phyloP scores from a whole-genome alignment of 1,140 invertebrate genomes.

The Carposina sasakii region DNA sequence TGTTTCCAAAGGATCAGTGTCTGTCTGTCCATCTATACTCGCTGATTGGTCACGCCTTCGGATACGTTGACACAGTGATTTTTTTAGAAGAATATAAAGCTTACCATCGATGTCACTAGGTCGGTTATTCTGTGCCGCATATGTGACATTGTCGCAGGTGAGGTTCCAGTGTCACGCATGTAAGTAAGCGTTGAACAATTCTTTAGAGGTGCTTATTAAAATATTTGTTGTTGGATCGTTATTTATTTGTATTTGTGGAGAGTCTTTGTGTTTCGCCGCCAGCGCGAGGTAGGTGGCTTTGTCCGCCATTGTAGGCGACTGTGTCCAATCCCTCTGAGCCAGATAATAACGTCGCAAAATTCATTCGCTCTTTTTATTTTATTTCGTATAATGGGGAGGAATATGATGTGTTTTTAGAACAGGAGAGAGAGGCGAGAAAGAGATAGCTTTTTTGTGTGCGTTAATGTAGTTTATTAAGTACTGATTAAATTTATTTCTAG shows the following conservation, averaged over 20 bases:
- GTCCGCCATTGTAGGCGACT: constrained; percentile 36
- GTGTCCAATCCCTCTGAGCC: constrained; percentile 52
- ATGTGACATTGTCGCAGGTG: constrained; percentile 30
- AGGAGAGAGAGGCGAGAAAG: no score
- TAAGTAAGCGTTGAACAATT: constrained; percentile 57
- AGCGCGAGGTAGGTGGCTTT: constrained; percentile 30
- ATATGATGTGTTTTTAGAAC: no score
- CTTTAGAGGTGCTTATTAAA: constrained; percentile 66
- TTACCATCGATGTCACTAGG: neutral
- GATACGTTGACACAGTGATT: constrained; percentile 21
- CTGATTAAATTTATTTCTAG: no score
- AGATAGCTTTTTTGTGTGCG: no score
- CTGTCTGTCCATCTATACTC: constrained; percentile 35
- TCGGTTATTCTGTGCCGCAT: neutral
- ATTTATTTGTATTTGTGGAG: constrained; percentile 64
- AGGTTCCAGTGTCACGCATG: constrained; percentile 42
- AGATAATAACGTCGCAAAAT: constrained; percentile 49
- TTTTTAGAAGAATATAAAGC: neutral
- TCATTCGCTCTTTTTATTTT: constrained; percentile 10
- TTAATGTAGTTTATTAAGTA: no score
- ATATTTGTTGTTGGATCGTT: constrained; percentile 68
- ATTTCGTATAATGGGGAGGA: no score
- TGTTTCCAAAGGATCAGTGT: constrained; percentile 50
- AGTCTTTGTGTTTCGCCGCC: constrained; percentile 53
- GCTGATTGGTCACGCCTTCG: constrained; percentile 57